Percentiles rank a stretch among this genome's conserved stretches.
Conservation (phyloP, 2,113 vertebrate genomes). For the Regulus satrapa region DNA sequence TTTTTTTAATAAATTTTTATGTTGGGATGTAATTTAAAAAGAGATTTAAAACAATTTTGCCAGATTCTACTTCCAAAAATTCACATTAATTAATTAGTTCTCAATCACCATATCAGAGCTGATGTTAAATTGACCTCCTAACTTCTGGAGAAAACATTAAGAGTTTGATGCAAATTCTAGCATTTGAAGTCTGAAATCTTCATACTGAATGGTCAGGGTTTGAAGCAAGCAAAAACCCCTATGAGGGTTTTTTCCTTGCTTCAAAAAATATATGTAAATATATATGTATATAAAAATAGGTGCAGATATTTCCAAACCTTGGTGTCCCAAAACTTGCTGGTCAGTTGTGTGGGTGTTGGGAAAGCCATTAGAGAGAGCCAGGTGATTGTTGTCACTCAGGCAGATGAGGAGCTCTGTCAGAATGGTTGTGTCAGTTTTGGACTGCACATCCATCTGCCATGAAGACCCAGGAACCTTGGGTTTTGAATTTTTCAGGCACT, state of each 20-base stretch:
- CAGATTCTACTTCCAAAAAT: not conserved
- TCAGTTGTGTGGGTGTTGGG: not conserved
- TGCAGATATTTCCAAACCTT: not conserved
- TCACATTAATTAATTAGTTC: not conserved
- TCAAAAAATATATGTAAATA: no score
- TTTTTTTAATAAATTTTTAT: not conserved
- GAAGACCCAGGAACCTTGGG: not conserved
- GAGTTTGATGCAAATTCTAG: not conserved
- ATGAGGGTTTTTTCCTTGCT: no score
- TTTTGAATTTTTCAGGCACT: not conserved
- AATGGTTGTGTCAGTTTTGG: not conserved
- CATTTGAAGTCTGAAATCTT: not conserved
- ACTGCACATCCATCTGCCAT: not conserved
- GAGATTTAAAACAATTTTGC: not conserved
- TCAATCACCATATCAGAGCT: not conserved
- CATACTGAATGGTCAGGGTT: not conserved
- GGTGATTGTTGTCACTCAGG: not conserved
- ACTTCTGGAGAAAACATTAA: not conserved
- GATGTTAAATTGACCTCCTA: not conserved
- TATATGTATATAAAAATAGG: no score
- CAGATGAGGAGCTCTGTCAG: not conserved
- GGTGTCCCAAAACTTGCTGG: not conserved
- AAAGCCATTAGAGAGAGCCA: not conserved
- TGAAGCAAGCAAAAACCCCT: not conserved
- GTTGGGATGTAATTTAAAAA: not conserved